These are phyloP conservation scores for Pycnomerus fuliginosus DNA, from an alignment of 2,888 invertebrate genomes.

Conservation along the genomic window DNA sequence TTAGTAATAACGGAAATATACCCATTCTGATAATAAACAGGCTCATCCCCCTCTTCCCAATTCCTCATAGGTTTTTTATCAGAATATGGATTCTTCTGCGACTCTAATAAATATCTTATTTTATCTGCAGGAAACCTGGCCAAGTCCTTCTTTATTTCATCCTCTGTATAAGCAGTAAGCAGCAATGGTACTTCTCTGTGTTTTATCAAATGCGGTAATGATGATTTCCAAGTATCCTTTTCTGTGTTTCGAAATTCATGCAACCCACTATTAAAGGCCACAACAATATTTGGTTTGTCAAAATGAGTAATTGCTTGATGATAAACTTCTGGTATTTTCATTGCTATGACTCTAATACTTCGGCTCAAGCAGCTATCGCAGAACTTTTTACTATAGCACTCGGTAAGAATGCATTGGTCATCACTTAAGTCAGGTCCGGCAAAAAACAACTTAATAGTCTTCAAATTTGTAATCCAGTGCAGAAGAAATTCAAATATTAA, in stretches of 20 bases:
- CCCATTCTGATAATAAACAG: conserved; percentile 10
- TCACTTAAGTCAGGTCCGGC: conserved; percentile 8
- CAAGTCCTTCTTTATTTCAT: conserved; percentile 9
- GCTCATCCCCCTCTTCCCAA: conserved; percentile 13
- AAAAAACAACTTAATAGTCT: conserved; percentile 1
- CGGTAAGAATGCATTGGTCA: too few relatives aligned
- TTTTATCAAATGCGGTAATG: conserved; percentile 4
- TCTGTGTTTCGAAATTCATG: conserved; percentile 4
- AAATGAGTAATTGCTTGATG: too few relatives aligned
- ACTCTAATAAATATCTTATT: conserved; percentile 5
- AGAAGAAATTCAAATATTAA: conserved; percentile 2
- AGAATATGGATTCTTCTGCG: conserved; percentile 8
- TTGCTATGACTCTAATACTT: too few relatives aligned
- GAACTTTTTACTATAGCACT: too few relatives aligned
- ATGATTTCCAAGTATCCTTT: conserved; percentile 7
- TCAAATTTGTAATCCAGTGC: conserved; percentile 7
- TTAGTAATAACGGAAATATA: too few relatives aligned
- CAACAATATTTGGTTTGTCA: conserved; percentile 11
- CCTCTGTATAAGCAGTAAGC: conserved; percentile 13
- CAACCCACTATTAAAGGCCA: conserved; percentile 8
- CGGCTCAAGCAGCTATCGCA: too few relatives aligned
- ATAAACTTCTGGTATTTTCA: too few relatives aligned
- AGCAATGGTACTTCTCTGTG: conserved; percentile 6
- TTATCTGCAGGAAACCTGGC: conserved; percentile 3
- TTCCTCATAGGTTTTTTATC: conserved; percentile 11